phyloP scores from a whole-genome alignment of 2,797 vertebrate species.

The Crocidura indochinensis region DNA sequence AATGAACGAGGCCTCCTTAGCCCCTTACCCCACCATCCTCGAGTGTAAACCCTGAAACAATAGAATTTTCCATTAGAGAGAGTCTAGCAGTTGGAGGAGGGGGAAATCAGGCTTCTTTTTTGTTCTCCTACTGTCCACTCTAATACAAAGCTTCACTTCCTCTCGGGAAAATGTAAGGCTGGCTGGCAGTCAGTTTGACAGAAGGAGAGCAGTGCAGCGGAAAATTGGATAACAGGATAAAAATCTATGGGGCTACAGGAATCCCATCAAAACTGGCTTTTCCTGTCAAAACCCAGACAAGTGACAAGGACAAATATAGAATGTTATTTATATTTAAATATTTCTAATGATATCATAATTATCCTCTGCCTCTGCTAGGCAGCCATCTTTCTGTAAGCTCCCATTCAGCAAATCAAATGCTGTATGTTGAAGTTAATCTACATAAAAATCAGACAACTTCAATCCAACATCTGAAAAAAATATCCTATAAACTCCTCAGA shows the following conservation, averaged over 20 bases:
- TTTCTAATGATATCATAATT: slow-evolving; percentile 90
- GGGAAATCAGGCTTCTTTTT: not conserved
- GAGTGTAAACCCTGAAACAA: slow-evolving; percentile 58
- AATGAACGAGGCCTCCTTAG: not conserved
- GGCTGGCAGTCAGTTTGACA: slow-evolving; percentile 91
- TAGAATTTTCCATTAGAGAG: slow-evolving; percentile 77
- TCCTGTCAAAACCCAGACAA: slow-evolving; percentile 91
- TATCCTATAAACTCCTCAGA: slow-evolving; percentile 75
- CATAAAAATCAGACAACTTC: slow-evolving; percentile 84
- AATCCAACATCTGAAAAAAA: slow-evolving; percentile 82
- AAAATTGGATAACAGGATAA: slow-evolving; percentile 93
- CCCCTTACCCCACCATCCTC: not conserved
- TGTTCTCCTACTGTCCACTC: slow-evolving; percentile 85
- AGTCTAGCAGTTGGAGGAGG: slow-evolving; percentile 80
- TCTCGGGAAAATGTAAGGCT: slow-evolving; percentile 87
- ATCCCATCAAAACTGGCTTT: slow-evolving; percentile 90
- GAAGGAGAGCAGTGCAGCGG: slow-evolving; percentile 91
- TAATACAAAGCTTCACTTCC: slow-evolving; percentile 84
- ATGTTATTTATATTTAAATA: slow-evolving; percentile 90
- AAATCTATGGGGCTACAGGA: slow-evolving; percentile 91
- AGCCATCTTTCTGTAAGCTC: slow-evolving; percentile 84
- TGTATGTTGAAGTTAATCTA: slow-evolving; percentile 86
- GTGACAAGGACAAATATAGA: slow-evolving; percentile 90
- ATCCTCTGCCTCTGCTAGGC: slow-evolving; percentile 82
- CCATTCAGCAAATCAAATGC: slow-evolving; percentile 87